A percentile compares a stretch with the other conserved stretches of the same genome.
These are phyloP conservation scores for Epsilonema sp. DNA, from an alignment of 2,888 invertebrate species.

Conservation along the genomic window DNA sequence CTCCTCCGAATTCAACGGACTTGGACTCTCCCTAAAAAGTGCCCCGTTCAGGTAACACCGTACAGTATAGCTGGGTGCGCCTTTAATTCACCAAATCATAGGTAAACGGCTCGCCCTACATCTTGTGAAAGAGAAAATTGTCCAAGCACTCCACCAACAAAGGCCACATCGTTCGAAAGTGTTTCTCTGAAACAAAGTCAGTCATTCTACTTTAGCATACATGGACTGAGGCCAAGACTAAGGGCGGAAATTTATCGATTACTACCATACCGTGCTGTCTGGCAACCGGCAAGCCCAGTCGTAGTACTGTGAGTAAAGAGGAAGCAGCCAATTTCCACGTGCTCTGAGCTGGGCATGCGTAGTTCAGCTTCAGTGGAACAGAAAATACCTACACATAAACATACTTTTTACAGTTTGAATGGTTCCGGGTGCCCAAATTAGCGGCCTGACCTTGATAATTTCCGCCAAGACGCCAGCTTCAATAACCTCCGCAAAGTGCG, in stretches of 20 bases:
- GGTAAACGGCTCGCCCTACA: constrained; percentile 39
- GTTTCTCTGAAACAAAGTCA: no score
- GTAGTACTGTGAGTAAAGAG: constrained; percentile 53
- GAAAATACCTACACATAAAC: constrained; percentile 42
- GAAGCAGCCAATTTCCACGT: constrained; percentile 64
- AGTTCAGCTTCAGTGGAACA: constrained; percentile 54
- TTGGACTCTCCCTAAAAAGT: constrained; percentile 7
- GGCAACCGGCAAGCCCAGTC: constrained; percentile 66
- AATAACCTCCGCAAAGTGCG: constrained; percentile 48
- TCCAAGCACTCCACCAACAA: constrained; percentile 64
- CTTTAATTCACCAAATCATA: no score
- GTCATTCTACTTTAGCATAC: no score
- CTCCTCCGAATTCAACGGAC: constrained; percentile 21
- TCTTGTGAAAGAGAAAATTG: constrained; percentile 69
- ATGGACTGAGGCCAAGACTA: no score
- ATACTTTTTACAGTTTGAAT: background rate
- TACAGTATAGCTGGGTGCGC: no score
- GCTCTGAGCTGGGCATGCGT: constrained; percentile 53
- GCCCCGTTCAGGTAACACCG: no score
- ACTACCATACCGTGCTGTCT: constrained; percentile 50
- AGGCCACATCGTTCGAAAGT: constrained; percentile 47
- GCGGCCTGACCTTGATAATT: constrained; percentile 40
- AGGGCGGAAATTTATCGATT: no score
- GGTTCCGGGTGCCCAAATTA: background rate
- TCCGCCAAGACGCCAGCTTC: constrained; percentile 50